Conservation (phyloP, 2,888 invertebrate genomes). For the Saturnia pavonia region DNA sequence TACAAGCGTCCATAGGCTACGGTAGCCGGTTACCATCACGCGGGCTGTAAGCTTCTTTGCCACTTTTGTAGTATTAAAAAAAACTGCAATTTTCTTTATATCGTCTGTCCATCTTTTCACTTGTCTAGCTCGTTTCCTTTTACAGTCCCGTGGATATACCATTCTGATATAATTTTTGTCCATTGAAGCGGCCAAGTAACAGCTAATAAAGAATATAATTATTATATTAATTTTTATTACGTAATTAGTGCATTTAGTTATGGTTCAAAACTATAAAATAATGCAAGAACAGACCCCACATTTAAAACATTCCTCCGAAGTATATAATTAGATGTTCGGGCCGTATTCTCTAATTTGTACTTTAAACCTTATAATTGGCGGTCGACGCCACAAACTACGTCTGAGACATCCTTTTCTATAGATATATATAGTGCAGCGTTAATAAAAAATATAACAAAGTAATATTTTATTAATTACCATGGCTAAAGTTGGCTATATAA, state of each 20-base stretch:
- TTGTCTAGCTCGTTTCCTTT: too few species aligned
- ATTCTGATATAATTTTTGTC: background rate
- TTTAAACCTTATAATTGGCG: slow-evolving; percentile 61
- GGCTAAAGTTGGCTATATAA: too few species aligned
- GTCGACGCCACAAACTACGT: slow-evolving; percentile 54
- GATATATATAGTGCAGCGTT: slow-evolving; percentile 20
- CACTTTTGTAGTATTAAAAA: too few species aligned
- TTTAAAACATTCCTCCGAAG: slow-evolving; percentile 56
- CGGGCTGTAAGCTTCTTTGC: too few species aligned
- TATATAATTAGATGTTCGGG: slow-evolving; percentile 54
- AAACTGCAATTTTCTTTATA: too few species aligned
- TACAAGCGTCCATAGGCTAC: too few species aligned
- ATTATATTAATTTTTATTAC: slow-evolving; percentile 1
- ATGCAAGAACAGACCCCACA: slow-evolving; percentile 27
- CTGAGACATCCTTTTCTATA: slow-evolving; percentile 48
- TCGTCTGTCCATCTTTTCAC: too few species aligned
- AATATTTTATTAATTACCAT: background rate
- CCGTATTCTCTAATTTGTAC: slow-evolving; percentile 51
- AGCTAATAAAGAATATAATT: background rate
- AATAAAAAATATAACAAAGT: background rate
- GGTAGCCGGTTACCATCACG: too few species aligned
- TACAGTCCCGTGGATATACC: too few species aligned
- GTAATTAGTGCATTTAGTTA: background rate
- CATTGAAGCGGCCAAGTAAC: background rate
- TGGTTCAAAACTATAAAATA: slow-evolving; percentile 2